These are phyloP conservation scores for Lithophane leautieri DNA, from an alignment of 2,888 invertebrate species.

Conservation along the genomic window DNA sequence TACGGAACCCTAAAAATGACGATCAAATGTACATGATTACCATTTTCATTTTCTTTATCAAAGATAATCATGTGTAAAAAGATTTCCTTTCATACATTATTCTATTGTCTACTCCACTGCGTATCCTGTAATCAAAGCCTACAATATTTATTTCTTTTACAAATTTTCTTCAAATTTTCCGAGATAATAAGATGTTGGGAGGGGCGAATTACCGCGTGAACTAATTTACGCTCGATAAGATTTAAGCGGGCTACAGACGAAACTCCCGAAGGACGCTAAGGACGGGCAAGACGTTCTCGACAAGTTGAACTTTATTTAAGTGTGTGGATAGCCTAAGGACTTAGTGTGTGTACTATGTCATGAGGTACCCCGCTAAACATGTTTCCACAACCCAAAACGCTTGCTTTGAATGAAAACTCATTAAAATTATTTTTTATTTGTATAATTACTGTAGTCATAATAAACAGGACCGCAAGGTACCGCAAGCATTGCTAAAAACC, in stretches of 20 bases:
- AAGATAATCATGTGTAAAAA: conserved; percentile 6
- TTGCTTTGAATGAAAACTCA: neutral
- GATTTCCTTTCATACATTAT: conserved; percentile 19
- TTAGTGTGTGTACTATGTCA: neutral
- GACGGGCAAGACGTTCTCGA: neutral
- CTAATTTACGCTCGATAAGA: conserved; percentile 54
- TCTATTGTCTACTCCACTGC: conserved; percentile 28
- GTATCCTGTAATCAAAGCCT: conserved; percentile 38
- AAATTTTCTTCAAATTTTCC: conserved; percentile 40
- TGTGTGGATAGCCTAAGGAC: conserved; percentile 6
- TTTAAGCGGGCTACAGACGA: conserved; percentile 24
- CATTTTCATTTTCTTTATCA: neutral
- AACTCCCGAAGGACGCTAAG: neutral
- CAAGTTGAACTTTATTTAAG: conserved; percentile 28
- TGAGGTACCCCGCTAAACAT: neutral
- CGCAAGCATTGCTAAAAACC: neutral
- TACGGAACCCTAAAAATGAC: neutral
- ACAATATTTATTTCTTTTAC: conserved; percentile 31
- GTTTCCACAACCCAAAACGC: neutral
- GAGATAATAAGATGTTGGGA: conserved; percentile 38
- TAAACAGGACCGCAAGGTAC: neutral
- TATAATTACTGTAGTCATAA: neutral
- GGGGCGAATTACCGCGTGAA: conserved; percentile 42
- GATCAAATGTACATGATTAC: neutral
- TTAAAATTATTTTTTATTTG: neutral